Base-by-base conservation (phyloP, 2,888 invertebrate species). In the Erebia epiphron region DNA sequence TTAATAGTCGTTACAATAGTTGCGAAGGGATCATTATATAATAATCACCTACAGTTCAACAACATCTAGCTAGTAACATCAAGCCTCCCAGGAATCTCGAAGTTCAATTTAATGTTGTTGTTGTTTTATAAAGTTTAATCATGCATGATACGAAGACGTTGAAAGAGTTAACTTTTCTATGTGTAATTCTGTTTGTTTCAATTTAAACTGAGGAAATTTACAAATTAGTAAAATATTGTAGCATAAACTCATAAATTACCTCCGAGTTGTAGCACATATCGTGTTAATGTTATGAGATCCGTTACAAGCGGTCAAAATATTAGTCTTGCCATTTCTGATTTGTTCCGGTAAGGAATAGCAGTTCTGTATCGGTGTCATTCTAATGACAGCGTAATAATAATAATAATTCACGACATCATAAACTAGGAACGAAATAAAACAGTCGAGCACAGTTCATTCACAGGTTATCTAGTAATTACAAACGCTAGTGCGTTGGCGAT, bases 1-100 rank as follows among this genome's bases (percentile, higher is more conserved):
- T 75, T 74, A 65, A 66, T 70, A 63, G 61, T 68, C 54, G 70
- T 68, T 65, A 67, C 68, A 68, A 61, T 52, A 61, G 18, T 67
- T 61, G 52, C 60, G 57, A 72, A 69, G 68, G 50, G 58, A 67
- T 67, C 68, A 67, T 69, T 71, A 50, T 58, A 52, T 57, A 63
- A 69, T n/a, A 69, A 67, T 60, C 52, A 62, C 14, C 56, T 41
- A 7, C 35, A 35, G 35, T 35, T 35, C 35, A 35, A 5, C 35
- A 35, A 7, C 7, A 35, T 35, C 5, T 35, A 35, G 5, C 35
- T 26, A 26, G 1, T 26, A 35, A 5, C n/a, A 35, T 2, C 11
- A 46, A 10, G 11, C 46, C 14, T 61, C 46, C 46, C 61, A 61
- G 16, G 61, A 11, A 4, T 43, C 14, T 58, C n/a, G 2, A 13